These are phyloP conservation scores for Elephantulus edwardii DNA, from an alignment of 2,113 vertebrate genomes.

Conservation along the genomic window DNA sequence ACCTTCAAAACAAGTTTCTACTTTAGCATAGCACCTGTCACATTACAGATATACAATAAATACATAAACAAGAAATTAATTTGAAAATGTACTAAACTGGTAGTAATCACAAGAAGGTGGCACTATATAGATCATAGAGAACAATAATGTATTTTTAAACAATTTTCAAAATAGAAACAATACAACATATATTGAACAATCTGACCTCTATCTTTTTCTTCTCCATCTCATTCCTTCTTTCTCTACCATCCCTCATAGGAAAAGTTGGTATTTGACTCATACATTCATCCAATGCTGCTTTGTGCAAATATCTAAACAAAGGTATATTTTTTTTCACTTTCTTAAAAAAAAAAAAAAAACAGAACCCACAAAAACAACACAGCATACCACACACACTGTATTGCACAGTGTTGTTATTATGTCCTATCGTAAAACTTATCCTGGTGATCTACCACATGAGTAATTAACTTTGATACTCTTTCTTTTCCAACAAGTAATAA, in stretches of 20 bases:
- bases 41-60: background rate
- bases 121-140: background rate
- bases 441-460: background rate
- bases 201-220: too few species aligned
- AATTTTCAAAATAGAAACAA: too few species aligned
- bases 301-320: background rate
- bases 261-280: background rate
- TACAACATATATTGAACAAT: too few species aligned
- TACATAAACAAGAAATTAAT: background rate
- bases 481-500: background rate
- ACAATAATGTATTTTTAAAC: background rate
- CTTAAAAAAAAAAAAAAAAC: slow-evolving; percentile 14
- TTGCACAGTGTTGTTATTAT: background rate
- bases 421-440: background rate
- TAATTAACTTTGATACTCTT: background rate
- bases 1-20: background rate
- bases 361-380: too few species aligned
- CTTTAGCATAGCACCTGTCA: background rate
- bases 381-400: background rate
- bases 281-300: background rate
- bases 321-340: background rate
- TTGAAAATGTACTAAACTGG: background rate
- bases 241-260: too few species aligned
- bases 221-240: too few species aligned
- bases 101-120: background rate